These are phyloP conservation scores for Sardinella longiceps DNA, from an alignment of 2,797 vertebrate species.

Conservation along the genomic window DNA sequence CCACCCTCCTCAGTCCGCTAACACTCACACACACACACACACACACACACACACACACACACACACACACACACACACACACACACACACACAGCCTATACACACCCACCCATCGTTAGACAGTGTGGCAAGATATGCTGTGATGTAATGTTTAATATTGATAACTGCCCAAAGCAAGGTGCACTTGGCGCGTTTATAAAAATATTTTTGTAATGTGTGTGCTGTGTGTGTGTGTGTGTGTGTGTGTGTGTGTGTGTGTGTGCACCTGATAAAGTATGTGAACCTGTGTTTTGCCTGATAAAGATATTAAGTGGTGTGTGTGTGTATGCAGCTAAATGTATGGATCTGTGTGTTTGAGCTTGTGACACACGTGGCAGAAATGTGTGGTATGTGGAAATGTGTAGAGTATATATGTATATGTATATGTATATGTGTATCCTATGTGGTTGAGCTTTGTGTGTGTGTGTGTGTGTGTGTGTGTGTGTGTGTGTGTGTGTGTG, in stretches of 20 bases:
- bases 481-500: constrained; percentile 26
- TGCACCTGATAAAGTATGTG: constrained; percentile 6
- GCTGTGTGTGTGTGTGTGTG: not conserved
- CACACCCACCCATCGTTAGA: constrained; percentile 32
- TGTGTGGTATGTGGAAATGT: not conserved
- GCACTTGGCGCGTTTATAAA: constrained; percentile 73
- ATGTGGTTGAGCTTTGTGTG: not conserved
- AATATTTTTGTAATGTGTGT: constrained; percentile 60
- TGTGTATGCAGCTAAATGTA: not conserved
- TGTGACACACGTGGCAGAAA: not conserved
- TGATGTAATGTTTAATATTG: constrained; percentile 77
- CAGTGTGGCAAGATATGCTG: constrained; percentile 41
- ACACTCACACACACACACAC: not conserved
- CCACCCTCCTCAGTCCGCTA: not conserved
- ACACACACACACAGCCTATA: constrained; percentile 19
- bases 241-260: not conserved
- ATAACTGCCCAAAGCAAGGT: constrained; percentile 69
- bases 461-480: constrained; percentile 44
- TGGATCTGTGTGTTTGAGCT: not conserved
- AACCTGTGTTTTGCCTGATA: not conserved
- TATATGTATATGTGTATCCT: not conserved
- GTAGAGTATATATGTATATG: not conserved
- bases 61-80: not conserved
- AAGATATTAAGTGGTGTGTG: not conserved
- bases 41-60: not conserved